Conservation (phyloP, 2,113 vertebrate genomes). For the Leptobrachium leishanense region DNA sequence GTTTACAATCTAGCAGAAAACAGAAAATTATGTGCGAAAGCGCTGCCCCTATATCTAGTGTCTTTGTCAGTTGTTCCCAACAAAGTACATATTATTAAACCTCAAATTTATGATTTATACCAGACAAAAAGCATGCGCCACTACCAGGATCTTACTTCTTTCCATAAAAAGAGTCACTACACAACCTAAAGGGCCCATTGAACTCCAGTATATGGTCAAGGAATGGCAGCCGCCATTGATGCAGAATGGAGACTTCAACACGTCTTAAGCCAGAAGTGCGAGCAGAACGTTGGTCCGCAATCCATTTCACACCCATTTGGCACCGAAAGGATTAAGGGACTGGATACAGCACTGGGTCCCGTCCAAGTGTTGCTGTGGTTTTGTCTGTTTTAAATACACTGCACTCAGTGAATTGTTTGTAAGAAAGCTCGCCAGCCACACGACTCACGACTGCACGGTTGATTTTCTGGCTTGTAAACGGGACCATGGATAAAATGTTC, state of each 20-base stretch:
- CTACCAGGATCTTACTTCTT: too few relatives aligned
- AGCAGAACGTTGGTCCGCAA: neutral
- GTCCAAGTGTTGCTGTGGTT: conserved; percentile 28
- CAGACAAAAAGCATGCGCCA: too few relatives aligned
- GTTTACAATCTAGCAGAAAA: too few relatives aligned
- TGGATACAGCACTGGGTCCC: neutral
- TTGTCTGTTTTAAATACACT: conserved; percentile 43
- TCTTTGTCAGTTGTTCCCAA: too few relatives aligned
- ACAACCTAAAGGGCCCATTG: too few relatives aligned
- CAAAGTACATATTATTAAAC: too few relatives aligned
- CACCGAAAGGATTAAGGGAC: conserved; percentile 21
- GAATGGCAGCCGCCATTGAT: too few relatives aligned
- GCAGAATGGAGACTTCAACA: neutral
- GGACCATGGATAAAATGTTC: conserved; percentile 48
- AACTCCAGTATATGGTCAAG: too few relatives aligned
- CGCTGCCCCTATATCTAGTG: too few relatives aligned
- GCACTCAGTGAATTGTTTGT: conserved; percentile 46
- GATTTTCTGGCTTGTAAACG: conserved; percentile 48
- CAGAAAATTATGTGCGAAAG: too few relatives aligned
- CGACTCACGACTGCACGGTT: conserved; percentile 40
- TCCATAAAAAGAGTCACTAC: too few relatives aligned
- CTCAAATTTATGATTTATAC: too few relatives aligned
- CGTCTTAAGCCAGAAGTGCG: neutral
- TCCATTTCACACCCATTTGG: neutral
- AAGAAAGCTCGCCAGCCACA: conserved; percentile 47